Conservation (phyloP, 2,113 vertebrate species). For the Athene noctua region DNA sequence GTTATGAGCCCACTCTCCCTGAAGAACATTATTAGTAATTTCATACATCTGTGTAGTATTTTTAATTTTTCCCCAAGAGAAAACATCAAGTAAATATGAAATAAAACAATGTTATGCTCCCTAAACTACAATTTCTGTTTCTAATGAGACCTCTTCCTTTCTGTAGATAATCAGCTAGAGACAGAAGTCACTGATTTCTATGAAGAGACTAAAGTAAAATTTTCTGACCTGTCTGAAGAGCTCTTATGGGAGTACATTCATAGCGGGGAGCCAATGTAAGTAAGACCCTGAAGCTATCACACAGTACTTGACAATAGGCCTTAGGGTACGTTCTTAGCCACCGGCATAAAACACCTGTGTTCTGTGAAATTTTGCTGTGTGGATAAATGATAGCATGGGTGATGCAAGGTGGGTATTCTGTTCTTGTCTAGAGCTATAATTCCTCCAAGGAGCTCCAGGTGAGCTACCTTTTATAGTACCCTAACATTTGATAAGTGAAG, state of each 20-base stretch:
- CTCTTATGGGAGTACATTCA: conserved; percentile 94
- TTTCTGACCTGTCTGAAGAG: conserved; percentile 91
- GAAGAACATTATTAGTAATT: neutral
- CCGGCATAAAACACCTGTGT: neutral
- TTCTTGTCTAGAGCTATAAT: neutral
- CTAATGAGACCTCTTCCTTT: neutral
- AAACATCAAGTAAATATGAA: neutral
- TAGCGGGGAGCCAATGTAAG: conserved; percentile 96
- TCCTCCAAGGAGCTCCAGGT: neutral
- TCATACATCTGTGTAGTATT: neutral
- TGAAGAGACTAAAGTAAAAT: conserved; percentile 93
- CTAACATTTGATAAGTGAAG: neutral
- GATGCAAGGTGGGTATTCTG: neutral
- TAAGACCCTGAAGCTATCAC: neutral
- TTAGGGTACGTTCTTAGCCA: neutral
- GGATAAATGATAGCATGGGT: neutral
- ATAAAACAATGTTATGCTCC: neutral
- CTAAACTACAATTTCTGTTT: neutral
- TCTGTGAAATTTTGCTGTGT: neutral
- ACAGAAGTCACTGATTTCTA: conserved; percentile 82
- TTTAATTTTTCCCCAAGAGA: neutral
- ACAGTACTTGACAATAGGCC: neutral
- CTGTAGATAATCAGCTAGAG: conserved; percentile 71
- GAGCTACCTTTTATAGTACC: neutral
- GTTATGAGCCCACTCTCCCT: neutral